Evolutionary conservation across 1,140 invertebrate species (phyloP), one percentile per base, ranked within the genome.

Genomic region (Tetramorium alpestre): DNA sequence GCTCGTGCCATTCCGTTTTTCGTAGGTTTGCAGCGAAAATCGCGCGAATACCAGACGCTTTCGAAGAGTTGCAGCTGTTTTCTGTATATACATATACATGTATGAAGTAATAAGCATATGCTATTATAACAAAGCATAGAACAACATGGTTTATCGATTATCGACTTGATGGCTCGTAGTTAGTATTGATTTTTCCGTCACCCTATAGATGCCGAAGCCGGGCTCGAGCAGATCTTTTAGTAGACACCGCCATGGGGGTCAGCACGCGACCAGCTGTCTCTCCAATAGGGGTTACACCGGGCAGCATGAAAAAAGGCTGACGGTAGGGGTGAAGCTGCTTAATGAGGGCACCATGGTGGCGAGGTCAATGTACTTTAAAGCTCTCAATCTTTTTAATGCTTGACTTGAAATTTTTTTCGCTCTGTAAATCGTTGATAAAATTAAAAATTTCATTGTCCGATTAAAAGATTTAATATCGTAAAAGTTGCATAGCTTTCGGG

Each of bases 191-290:
- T 84, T 84, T 60, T 28, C 38, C 16, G 44, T 13, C 88, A 91
- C 88, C 88, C 62, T 85, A 11, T 90, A 88, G 76, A 85, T 58
- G 38, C 6, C 38, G 75, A 75, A 87, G 70, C 62, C 38, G 56
- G 18, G 67, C 75, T 60, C 25, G 85, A 22, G 28, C 62, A 72
- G 72, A 86, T 56, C 85, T 65, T 65, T 38, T 58, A 73, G 86
- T 47, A 84, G 77, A 54, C 56, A 90, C 41, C 85, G 67, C 80
- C 88, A 92, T 92, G 90, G 92, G 92, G 93, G 93, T 93, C 91
- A 92, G 91, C 92, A 93, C 92, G 92, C 92, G 91, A 93, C 93
- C 93, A 93, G 92, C 92, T 93, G 93, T 87, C 89, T 75, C 87
- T 56, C 72, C 70, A 44, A 86, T 78, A 51, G 90, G 88, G 90